Percentiles rank a stretch among this genome's conserved stretches.
These are phyloP conservation scores for Toxotes lorentzi DNA, from an alignment of 2,797 vertebrate species.

Conservation along the genomic window DNA sequence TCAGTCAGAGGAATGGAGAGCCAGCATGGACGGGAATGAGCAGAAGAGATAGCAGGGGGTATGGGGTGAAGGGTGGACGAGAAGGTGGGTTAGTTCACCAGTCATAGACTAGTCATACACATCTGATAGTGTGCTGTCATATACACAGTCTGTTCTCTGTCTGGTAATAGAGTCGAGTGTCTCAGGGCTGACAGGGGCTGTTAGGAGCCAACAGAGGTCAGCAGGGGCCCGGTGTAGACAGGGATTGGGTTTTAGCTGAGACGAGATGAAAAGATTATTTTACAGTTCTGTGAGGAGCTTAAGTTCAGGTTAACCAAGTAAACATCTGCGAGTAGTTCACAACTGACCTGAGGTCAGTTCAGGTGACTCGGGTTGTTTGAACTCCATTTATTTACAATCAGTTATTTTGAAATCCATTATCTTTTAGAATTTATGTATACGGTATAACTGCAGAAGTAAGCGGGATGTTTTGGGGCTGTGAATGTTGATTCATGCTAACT, in stretches of 20 bases:
- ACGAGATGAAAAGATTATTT: slow-evolving; percentile 60
- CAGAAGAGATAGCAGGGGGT: neutral
- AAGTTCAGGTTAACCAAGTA: slow-evolving; percentile 3
- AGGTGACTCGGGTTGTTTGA: slow-evolving; percentile 3
- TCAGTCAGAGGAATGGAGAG: slow-evolving; percentile 6
- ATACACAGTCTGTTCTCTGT: slow-evolving; percentile 7
- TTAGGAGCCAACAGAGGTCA: slow-evolving; percentile 1
- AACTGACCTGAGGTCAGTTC: neutral
- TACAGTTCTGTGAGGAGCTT: slow-evolving; percentile 57
- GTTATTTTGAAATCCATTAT: neutral
- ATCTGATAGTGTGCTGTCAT: neutral
- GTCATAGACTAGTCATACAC: neutral
- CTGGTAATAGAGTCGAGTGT: slow-evolving; percentile 41
- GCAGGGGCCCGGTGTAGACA: slow-evolving; percentile 8
- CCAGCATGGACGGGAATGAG: slow-evolving; percentile 9
- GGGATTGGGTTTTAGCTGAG: slow-evolving; percentile 48
- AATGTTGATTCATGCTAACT: slow-evolving; percentile 27
- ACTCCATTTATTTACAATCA: neutral
- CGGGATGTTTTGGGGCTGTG: neutral
- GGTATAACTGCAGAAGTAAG: neutral
- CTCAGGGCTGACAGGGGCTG: neutral
- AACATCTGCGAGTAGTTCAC: neutral
- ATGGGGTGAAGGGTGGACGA: neutral
- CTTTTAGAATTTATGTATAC: neutral
- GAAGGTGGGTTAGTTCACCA: slow-evolving; percentile 12